Evolutionary conservation across 2,113 vertebrate genomes (phyloP), one percentile per base, ranked within the genome.

Genomic region (Malurus cyaneus): DNA sequence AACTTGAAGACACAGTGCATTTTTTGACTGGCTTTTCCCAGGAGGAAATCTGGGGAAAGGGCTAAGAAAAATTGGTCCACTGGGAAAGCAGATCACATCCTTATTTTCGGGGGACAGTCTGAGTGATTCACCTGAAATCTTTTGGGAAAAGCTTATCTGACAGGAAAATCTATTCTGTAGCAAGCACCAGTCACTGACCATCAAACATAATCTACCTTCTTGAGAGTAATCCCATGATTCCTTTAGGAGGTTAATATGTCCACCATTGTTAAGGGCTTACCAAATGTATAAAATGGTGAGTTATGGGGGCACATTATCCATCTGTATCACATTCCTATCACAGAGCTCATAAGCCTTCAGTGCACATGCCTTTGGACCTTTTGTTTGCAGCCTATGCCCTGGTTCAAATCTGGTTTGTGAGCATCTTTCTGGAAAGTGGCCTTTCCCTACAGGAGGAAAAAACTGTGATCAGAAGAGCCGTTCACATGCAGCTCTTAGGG

Each of bases 221-320:
- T 56, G 46, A 80, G 69, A 83, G 28, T 12, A 84, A 11, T 28
- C 36, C 41, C 47, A 47, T 15, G 12, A 36, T 57, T 87, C 21
- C 31, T 28, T 47, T 32, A 49, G 39, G 57, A 72, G 0, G 0
- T 47, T 23, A 34, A 2, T 46, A 62, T 2, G 0, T 46, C 10
- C 26, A 16, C 17, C 15, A 59, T 39, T 61, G 14, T 54, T 71
- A 78, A 69, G 69, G 34, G 52, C 64, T 42, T 47, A 65, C 23
- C 73, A 66, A 11, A 47, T 4, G 6, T 25, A 34, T 28, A 7
- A 78, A 66, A 18, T 47, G 78, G 8, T 67, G 64, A 64, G 8
- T 56, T 92, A 25, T 25, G 17, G 42, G 29, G 16, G 2, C 24
- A 41, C 23, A 8, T 50, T 44, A 54, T 77, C 44, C 12, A 28